These are phyloP conservation scores for Hesperophylax magnus DNA, from an alignment of 1,140 invertebrate genomes.

Conservation along the genomic window DNA sequence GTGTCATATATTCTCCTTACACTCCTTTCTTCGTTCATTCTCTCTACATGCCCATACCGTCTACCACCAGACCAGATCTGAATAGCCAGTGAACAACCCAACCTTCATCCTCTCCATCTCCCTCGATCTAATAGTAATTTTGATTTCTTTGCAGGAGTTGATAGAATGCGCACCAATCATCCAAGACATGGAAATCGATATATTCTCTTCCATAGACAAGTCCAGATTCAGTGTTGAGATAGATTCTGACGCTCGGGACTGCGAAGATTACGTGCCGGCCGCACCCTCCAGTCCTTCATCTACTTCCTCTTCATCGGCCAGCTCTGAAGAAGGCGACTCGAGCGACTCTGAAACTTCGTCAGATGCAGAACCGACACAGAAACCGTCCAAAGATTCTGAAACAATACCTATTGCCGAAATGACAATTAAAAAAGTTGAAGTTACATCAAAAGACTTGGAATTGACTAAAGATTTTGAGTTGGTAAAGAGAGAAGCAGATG, in stretches of 20 bases:
- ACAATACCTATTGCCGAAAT: no score
- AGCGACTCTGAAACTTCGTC: slow-evolving; percentile 7
- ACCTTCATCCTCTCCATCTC: no score
- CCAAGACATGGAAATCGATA: slow-evolving; percentile 34
- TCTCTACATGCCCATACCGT: no score
- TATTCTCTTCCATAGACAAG: slow-evolving; percentile 42
- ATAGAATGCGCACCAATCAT: no score
- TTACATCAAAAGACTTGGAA: neutral
- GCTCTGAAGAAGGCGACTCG: slow-evolving; percentile 6
- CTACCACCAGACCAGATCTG: neutral
- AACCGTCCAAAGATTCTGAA: neutral
- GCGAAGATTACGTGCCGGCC: slow-evolving; percentile 47
- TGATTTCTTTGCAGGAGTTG: no score
- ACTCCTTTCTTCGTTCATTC: no score
- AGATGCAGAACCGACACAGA: neutral
- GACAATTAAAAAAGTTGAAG: neutral
- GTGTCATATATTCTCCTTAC: no score
- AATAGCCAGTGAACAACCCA: neutral
- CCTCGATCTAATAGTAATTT: no score
- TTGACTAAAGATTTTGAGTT: neutral
- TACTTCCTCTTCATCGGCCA: slow-evolving; percentile 12
- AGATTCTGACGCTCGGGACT: slow-evolving; percentile 48
- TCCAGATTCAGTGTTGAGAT: slow-evolving; percentile 43
- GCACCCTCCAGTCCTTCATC: neutral
- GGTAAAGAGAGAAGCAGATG: neutral